Base-by-base conservation (phyloP, 2,113 vertebrate genomes). In the Pyxicephalus adspersus region DNA sequence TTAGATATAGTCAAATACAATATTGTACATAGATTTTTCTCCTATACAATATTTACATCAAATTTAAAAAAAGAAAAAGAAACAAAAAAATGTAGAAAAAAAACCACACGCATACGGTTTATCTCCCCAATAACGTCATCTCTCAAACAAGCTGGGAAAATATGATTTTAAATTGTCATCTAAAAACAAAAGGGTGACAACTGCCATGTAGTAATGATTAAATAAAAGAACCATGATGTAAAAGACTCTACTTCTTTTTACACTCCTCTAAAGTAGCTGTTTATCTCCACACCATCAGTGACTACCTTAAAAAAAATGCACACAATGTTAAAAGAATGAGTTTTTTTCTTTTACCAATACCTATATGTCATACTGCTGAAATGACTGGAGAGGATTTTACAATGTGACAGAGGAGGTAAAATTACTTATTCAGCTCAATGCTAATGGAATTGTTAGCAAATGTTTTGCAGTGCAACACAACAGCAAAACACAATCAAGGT, bases 1-100 rank as follows among this genome's bases (percentile, higher is more conserved):
- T 85, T 85, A 81, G 83, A 84, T 83, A 84, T 85, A 85, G 83
- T 85, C 84, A 85, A 85, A 85, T 85, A 85, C 84, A 85, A 83
- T 85, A 85, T 85, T 83, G 81, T 85, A 85, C 84, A 85, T 85
- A 85, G 83, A 85, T 81, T 85, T 84, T 85, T 80, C 73, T 84
- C 76, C 80, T 85, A 85, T 85, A 85, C 83, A 85, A 81, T 85
- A 85, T 85, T 83, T 85, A 85, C 84, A 85, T 34, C 63, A 25
- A 78, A 64, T 77, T 71, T 71, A 82, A 73, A 82, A 81, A 80
- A 72, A 58, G 58, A 65, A 58, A 13, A 65, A 55, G n/a, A 23
- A 55, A 0, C 26, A 54, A 72, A 55, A 18, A 67, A 67, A 64
- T 23, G 22, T 50, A 25, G 51, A 57, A 75, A 54, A 50, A 74